These are phyloP conservation scores for Agelas oroides DNA, from an alignment of 37 sponge, comb jelly and placozoan genomes.

Conservation along the genomic window DNA sequence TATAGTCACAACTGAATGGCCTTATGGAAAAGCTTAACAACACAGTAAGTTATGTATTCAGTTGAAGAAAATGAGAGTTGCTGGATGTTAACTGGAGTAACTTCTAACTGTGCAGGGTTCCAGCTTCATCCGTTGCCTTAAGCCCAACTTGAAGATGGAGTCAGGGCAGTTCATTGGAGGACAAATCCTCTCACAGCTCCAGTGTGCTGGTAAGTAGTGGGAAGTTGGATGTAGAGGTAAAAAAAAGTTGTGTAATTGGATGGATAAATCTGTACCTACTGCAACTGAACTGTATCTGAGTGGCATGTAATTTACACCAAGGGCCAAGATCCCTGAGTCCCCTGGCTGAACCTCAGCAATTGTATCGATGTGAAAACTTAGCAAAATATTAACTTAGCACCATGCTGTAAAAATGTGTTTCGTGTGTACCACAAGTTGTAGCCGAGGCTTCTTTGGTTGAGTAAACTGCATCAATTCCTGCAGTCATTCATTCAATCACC, in stretches of 20 bases:
- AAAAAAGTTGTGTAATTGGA: background rate
- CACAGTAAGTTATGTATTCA: constrained; percentile 60
- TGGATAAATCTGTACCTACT: background rate
- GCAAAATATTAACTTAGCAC: no score
- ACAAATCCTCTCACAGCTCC: constrained; percentile 89
- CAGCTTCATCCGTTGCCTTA: constrained; percentile 95
- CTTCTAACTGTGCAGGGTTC: constrained; percentile 49
- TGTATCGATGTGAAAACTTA: no score
- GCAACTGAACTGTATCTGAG: background rate
- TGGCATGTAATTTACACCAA: background rate
- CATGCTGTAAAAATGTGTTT: no score
- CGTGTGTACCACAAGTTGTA: no score
- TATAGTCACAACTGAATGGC: constrained; percentile 78
- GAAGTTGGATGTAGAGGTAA: background rate
- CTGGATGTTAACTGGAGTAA: background rate
- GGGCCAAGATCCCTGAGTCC: no score
- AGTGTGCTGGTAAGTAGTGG: constrained; percentile 75
- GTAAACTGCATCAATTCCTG: no score
- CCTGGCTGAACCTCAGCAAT: no score
- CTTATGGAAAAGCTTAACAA: constrained; percentile 83
- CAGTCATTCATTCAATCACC: no score
- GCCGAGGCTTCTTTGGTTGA: no score
- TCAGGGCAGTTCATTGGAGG: constrained; percentile 77
- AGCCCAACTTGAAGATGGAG: constrained; percentile 92
- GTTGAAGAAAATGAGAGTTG: background rate